phyloP scores from a whole-genome alignment of 92 coral and sea anemone genomes.

The Epizoanthus scotinus region DNA sequence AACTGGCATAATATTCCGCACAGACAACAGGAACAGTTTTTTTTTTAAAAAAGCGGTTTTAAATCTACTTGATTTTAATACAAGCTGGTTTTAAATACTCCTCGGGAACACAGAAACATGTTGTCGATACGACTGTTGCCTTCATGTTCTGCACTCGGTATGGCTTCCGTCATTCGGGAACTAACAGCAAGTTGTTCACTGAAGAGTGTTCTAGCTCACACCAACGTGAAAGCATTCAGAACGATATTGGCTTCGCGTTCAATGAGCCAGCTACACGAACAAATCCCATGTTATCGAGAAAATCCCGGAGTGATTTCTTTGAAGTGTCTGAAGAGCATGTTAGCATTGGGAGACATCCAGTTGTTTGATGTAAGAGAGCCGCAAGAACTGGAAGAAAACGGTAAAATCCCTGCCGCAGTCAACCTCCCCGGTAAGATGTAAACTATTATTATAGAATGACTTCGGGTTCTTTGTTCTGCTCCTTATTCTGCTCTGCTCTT shows the following conservation, averaged over 20 bases:
- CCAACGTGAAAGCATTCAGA: not conserved
- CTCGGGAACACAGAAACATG: no score
- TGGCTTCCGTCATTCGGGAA: not conserved
- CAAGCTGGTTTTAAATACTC: not conserved
- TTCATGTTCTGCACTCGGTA: not conserved
- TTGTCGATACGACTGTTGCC: slow-evolving; percentile 1
- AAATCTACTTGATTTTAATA: no score
- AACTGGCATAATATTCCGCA: no score
- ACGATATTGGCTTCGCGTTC: not conserved
- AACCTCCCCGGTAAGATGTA: slow-evolving; percentile 70
- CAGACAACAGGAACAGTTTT: not conserved
- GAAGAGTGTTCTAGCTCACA: not conserved
- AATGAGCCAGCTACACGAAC: not conserved
- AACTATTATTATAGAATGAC: no score
- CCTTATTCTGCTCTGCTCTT: no score
- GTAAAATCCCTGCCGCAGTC: slow-evolving; percentile 68
- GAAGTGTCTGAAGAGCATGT: slow-evolving; percentile 61
- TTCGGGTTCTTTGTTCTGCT: no score
- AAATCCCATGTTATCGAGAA: slow-evolving; percentile 42
- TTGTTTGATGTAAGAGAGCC: slow-evolving; percentile 83
- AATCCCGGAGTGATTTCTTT: slow-evolving; percentile 37
- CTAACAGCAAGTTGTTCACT: not conserved
- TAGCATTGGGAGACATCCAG: slow-evolving; percentile 54
- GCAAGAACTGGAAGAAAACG: slow-evolving; percentile 58
- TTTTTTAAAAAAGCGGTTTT: no score